Base-by-base conservation (phyloP, 2,113 vertebrate genomes). In the Hucho hucho region DNA sequence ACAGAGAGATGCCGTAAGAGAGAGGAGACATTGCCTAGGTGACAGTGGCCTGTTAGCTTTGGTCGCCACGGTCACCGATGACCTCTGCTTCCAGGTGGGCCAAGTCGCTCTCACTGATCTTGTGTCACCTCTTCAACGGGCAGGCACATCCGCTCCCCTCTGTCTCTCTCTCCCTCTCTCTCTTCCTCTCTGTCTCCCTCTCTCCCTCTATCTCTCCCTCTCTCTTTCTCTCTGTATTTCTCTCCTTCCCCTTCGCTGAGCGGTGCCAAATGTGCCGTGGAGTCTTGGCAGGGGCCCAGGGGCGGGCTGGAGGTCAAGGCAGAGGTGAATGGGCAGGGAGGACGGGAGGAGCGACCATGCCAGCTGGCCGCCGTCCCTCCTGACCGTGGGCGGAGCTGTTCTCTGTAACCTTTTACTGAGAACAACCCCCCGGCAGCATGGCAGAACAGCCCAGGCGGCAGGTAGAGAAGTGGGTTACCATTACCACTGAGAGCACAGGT, bases 351-450 rank as follows among this genome's bases (percentile, higher is more conserved):
- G 28, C 61, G 75, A 16, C 64, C 1, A 46, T 83, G 90, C 90
- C 92, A 93, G 87, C 87, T 93, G 92, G 92, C 92, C 74, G 46
- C 28, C 0, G 78, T 90, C 91, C 92, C 87, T 12, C 18, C 83
- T 78, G 81, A 80, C 77, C 80, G 83, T 72, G 66, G 81, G 82
- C 76, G 84, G 80, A 83, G 84, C 80, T 85, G 79, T 81, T 83
- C 83, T 67, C 86, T 83, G 79, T 89, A 83, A 89, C 86, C 84
- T 89, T 84, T 86, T 80, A 85, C 79, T 74, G 72, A 76, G 77
- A 80, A 82, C 82, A 82, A 83, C 79, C 76, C 72, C 75, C 26
- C 13, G 37, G 24, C 58, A n/a, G 53, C 22, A 77, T 47, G 74
- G 75, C 73, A 76, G 75, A 25, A 18, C 14, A n/a, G 20, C 32